phyloP scores from a whole-genome alignment of 1,140 invertebrate species.

The Coptotermes formosanus region DNA sequence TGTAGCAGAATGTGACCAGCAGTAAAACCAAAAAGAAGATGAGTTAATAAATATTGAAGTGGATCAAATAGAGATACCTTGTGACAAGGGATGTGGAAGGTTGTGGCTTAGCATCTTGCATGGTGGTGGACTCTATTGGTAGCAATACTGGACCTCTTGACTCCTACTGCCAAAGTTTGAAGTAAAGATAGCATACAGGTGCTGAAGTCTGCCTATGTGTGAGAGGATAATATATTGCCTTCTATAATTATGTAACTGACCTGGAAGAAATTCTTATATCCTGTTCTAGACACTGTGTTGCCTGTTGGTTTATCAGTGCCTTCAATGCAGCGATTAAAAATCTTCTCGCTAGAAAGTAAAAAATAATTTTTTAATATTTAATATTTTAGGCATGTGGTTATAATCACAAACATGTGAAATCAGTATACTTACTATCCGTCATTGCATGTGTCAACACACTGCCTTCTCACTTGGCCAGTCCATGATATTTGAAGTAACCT shows the following conservation, averaged over 20 bases:
- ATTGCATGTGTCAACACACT: slow-evolving; percentile 53
- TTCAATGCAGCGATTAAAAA: slow-evolving; percentile 58
- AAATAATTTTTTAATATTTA: not conserved
- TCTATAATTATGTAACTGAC: slow-evolving; percentile 40
- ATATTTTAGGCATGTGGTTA: not conserved
- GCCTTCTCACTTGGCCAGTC: slow-evolving; percentile 38
- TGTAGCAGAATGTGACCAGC: too few relatives aligned
- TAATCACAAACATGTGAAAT: not conserved
- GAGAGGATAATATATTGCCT: not conserved
- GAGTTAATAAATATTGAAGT: too few relatives aligned
- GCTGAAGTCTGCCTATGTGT: too few relatives aligned
- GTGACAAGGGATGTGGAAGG: too few relatives aligned
- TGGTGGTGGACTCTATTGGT: too few relatives aligned
- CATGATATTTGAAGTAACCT: slow-evolving; percentile 47
- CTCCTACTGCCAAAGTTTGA: too few relatives aligned
- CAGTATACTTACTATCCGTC: slow-evolving; percentile 47
- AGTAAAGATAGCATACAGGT: too few relatives aligned
- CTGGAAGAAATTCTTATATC: slow-evolving; percentile 55
- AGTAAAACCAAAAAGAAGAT: too few relatives aligned
- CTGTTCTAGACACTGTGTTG: slow-evolving; percentile 51
- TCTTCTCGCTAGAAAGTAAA: slow-evolving; percentile 48
- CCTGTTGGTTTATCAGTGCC: slow-evolving; percentile 46
- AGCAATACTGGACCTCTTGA: too few relatives aligned
- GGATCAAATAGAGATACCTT: too few relatives aligned
- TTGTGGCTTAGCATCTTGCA: too few relatives aligned